Base-by-base conservation (phyloP, 2,113 vertebrate genomes). In the Ceyx cyanopectus region DNA sequence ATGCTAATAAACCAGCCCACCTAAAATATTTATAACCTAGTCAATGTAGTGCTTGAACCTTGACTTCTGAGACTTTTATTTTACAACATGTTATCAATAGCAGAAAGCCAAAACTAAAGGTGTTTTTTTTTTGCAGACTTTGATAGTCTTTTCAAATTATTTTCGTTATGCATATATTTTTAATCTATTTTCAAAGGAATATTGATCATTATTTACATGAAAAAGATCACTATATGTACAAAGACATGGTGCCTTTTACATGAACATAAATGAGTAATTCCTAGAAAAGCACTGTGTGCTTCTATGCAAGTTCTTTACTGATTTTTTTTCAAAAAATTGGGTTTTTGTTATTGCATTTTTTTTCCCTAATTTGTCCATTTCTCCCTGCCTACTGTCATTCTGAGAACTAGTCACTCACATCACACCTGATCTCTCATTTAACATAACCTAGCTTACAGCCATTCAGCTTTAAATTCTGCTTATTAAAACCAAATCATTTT, bases 81-180 rank as follows among this genome's bases (percentile, higher is more conserved):
- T 81, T 27, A 37, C n/a, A 45, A 54, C 66, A 58, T 56, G 43
- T 76, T 81, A 54, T 81, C 34, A 70, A 56, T 4, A 91, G 26
- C 17, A 81, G 78, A 76, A 73, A 30, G 16, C 14, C 1, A 6
- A 66, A 80, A 81, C 6, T 37, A 37, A 37, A 10, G 37, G 37
- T 37, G 37, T 9, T 9, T 37, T 37, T 37, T 37, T 37, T 37
- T 37, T 37, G 37, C 37, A 37, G 37, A 37, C 37, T 91, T 73
- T 75, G 86, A 50, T 41, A 77, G 37, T 29, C 56, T 86, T 96
- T 75, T 58, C 80, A 77, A 94, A 90, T 66, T 97, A 24, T 60
- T 29, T 70, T 67, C 9, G 46, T 58, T 45, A 23, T 6, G 3
- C n/a, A 30, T 22, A 12, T 13, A 29, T 62, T 34, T 60, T 77